These are phyloP conservation scores for Pristionchus pacificus DNA, from an alignment of 1,140 invertebrate genomes.

Conservation along the genomic window DNA sequence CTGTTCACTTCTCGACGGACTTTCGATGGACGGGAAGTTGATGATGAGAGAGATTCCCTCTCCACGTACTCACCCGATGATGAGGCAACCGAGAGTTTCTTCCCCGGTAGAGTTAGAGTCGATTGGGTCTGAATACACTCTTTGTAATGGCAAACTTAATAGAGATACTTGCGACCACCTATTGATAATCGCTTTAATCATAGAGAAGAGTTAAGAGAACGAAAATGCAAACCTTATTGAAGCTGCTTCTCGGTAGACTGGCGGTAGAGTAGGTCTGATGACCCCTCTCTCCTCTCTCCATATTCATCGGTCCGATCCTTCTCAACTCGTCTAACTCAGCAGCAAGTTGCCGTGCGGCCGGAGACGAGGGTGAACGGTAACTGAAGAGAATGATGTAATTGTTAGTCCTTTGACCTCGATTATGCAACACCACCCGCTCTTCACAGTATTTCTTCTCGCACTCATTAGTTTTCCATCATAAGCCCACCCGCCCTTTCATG, in stretches of 20 bases:
- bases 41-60: constrained; percentile 15
- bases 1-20: constrained; percentile 34
- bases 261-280: constrained; percentile 39
- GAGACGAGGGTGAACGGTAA: constrained; percentile 46
- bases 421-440: constrained; percentile 4
- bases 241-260: constrained; percentile 46
- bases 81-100: constrained; percentile 42
- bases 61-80: constrained; percentile 39
- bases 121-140: constrained; percentile 38
- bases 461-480: constrained; percentile 3
- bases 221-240: constrained; percentile 39
- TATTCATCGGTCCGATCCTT: constrained; percentile 34
- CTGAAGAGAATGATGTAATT: constrained; percentile 23
- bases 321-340: constrained; percentile 56
- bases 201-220: too few species aligned
- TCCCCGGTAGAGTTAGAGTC: constrained; percentile 37
- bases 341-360: constrained; percentile 53
- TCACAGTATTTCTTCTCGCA: constrained; percentile 10
- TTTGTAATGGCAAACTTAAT: too few species aligned
- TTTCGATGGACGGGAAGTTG: constrained; percentile 14
- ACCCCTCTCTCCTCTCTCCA: neutral
- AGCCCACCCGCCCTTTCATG: too few species aligned
- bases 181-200: too few species aligned
- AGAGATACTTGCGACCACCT: too few species aligned
- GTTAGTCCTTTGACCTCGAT: neutral